Percentiles rank a stretch among this genome's conserved stretches.
Evolutionary conservation across 2,888 invertebrate species (phyloP).

Genomic region (Periphyllus acericola): DNA sequence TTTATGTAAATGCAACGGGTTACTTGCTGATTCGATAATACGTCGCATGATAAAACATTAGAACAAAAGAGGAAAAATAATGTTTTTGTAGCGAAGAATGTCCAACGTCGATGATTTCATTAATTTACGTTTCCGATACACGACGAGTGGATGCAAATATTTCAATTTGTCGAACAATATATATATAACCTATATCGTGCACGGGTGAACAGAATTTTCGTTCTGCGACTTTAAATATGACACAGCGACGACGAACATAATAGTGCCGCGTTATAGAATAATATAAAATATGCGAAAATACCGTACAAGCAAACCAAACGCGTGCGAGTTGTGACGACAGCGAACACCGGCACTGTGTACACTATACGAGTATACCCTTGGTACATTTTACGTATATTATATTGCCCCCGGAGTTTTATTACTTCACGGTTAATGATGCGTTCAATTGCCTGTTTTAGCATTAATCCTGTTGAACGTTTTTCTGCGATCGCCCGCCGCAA

Average conservation of each 20-base stretch:
- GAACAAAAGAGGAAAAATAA: not conserved
- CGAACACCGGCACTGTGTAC: not conserved
- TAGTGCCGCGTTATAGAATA: not conserved
- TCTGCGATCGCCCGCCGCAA: not conserved
- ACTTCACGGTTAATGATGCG: conserved; percentile 42
- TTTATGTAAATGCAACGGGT: not conserved
- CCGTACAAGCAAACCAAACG: not conserved
- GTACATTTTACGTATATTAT: not conserved
- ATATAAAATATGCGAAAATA: not conserved
- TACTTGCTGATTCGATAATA: not conserved
- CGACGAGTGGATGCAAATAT: too few relatives aligned
- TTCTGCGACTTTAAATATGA: too few relatives aligned
- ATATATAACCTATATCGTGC: too few relatives aligned
- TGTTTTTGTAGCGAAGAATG: not conserved
- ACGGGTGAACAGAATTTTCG: too few relatives aligned
- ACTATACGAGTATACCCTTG: not conserved
- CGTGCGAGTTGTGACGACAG: not conserved
- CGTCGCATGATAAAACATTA: not conserved
- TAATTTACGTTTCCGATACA: too few relatives aligned
- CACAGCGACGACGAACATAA: not conserved
- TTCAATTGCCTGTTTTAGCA: conserved; percentile 49
- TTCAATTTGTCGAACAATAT: too few relatives aligned
- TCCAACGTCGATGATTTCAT: too few relatives aligned
- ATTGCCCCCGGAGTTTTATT: conserved; percentile 33
- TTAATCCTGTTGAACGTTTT: conserved; percentile 31